Evolutionary conservation across 2,888 invertebrate species (phyloP).

Genomic region (Ophion ellenae): DNA sequence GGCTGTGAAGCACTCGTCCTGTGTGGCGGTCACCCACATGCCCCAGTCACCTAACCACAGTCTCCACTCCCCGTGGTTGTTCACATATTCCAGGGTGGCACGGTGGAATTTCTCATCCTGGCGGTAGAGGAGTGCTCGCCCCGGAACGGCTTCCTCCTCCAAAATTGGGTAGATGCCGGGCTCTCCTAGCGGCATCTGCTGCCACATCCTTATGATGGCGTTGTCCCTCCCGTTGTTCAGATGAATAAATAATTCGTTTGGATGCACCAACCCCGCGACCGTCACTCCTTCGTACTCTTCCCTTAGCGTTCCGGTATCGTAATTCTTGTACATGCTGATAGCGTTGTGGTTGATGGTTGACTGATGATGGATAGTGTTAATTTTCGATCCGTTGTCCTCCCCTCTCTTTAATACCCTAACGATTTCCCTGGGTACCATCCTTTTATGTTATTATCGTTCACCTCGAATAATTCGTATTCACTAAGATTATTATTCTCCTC

Average conservation of each 20-base stretch:
- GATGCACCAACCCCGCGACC: too few species aligned
- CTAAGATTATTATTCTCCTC: neutral
- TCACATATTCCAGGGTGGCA: neutral
- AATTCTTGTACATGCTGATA: neutral
- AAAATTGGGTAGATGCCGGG: neutral
- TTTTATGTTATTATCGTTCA: neutral
- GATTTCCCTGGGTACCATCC: neutral
- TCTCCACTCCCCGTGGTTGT: neutral
- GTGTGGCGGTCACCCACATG: too few species aligned
- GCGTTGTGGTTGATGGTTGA: too few species aligned
- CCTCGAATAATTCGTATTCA: neutral
- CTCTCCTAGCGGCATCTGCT: too few species aligned
- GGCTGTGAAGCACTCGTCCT: too few species aligned
- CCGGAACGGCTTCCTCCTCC: neutral
- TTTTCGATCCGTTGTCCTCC: neutral
- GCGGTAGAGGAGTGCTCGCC: neutral
- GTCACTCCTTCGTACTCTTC: too few species aligned
- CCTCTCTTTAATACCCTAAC: too few species aligned
- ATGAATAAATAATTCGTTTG: neutral
- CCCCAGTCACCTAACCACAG: neutral
- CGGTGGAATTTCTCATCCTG: too few species aligned
- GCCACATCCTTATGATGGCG: too few species aligned
- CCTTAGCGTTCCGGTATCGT: neutral
- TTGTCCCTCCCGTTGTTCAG: too few species aligned
- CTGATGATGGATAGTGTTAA: neutral